These are phyloP conservation scores for Caenorhabditis sinica DNA, from an alignment of 2,888 invertebrate genomes.

Conservation along the genomic window DNA sequence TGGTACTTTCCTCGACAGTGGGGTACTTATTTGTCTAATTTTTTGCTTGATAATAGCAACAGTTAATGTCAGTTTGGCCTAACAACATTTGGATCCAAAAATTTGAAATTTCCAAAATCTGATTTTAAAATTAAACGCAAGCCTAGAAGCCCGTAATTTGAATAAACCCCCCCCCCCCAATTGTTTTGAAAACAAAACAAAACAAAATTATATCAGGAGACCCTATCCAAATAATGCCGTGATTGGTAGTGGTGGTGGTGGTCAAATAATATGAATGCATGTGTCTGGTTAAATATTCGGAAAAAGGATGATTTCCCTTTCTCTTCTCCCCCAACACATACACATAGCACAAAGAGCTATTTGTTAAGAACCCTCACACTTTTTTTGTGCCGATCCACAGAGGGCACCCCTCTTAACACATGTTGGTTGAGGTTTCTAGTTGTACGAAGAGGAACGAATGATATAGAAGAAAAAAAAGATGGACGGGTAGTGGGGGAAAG, in stretches of 20 bases:
- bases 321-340: not conserved
- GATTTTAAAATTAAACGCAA: too few relatives aligned
- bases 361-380: constrained; percentile 55
- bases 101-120: too few relatives aligned
- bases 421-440: constrained; percentile 14
- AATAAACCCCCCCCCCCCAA: not conserved
- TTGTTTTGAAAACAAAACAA: constrained; percentile 22
- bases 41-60: too few relatives aligned
- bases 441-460: not conserved
- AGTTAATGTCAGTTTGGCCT: too few relatives aligned
- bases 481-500: not conserved
- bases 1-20: too few relatives aligned
- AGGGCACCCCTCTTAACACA: constrained; percentile 44
- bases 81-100: too few relatives aligned
- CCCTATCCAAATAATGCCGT: constrained; percentile 15
- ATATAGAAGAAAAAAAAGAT: not conserved
- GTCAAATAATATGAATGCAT: constrained; percentile 57
- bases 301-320: constrained; percentile 31
- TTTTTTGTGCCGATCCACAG: not conserved
- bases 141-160: too few relatives aligned
- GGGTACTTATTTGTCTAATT: too few relatives aligned
- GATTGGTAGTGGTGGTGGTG: constrained; percentile 16
- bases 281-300: constrained; percentile 60
- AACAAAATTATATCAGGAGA: not conserved
- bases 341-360: constrained; percentile 60